These are phyloP conservation scores for Calidris pugnax DNA, from an alignment of 2,113 vertebrate species.

Conservation along the genomic window DNA sequence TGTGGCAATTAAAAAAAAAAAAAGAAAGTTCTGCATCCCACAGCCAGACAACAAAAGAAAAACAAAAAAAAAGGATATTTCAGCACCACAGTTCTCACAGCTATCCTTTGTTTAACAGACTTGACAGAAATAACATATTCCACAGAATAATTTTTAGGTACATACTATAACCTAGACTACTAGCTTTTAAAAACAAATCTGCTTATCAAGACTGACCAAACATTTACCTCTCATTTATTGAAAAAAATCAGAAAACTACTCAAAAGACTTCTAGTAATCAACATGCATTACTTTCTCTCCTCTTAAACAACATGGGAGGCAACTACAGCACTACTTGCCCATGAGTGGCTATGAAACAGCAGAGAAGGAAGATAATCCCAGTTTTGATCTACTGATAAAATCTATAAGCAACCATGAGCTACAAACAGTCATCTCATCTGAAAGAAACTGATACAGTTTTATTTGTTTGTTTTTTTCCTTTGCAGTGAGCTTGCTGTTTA, in stretches of 20 bases:
- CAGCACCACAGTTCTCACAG: neutral
- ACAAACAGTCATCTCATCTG: neutral
- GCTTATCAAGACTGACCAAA: neutral
- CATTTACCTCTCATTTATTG: neutral
- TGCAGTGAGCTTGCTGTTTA: neutral
- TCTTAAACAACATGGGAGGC: neutral
- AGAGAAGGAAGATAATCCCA: neutral
- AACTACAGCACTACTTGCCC: neutral
- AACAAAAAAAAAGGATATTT: neutral
- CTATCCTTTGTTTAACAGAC: neutral
- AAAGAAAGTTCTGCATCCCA: neutral
- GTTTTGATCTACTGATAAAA: neutral
- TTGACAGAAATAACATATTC: neutral
- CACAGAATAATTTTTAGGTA: neutral
- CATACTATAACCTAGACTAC: neutral
- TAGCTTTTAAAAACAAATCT: neutral
- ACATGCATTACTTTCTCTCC: neutral
- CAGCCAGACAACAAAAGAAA: neutral
- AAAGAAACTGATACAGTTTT: neutral
- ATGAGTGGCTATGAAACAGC: neutral
- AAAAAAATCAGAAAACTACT: neutral
- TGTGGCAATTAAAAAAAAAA: neutral
- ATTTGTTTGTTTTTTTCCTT: neutral
- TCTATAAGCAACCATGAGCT: neutral
- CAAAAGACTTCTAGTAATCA: neutral